A percentile compares a stretch with the other conserved stretches of the same genome.
Evolutionary conservation across 2,888 invertebrate species (phyloP).

Genomic region (Oligia fasciuncula): DNA sequence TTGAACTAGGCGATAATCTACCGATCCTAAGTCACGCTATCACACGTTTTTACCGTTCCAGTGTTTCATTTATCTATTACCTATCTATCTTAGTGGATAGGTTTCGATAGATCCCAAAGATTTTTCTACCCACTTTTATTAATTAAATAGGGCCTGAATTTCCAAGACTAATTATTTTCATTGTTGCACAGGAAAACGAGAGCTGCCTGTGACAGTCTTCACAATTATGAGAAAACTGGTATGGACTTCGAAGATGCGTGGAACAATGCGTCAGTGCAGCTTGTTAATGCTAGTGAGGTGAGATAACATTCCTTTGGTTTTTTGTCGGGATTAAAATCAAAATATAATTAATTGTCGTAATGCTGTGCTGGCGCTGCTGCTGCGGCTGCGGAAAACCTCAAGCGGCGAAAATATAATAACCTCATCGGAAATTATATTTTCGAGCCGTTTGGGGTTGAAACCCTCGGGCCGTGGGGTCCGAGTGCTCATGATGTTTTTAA

Average conservation of each 20-base stretch:
- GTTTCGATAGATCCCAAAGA: background rate
- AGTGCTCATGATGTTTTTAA: too few species aligned
- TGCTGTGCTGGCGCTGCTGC: too few species aligned
- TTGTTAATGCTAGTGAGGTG: constrained; percentile 95
- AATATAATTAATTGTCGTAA: too few species aligned
- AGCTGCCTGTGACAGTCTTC: constrained; percentile 76
- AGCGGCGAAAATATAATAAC: too few species aligned
- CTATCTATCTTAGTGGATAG: background rate
- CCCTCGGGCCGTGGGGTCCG: too few species aligned
- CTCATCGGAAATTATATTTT: too few species aligned
- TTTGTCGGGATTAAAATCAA: background rate
- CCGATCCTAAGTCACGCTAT: background rate
- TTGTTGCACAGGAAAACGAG: constrained; percentile 72
- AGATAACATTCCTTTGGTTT: constrained; percentile 35
- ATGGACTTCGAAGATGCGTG: constrained; percentile 94
- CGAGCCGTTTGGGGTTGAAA: too few species aligned
- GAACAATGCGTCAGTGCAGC: constrained; percentile 95
- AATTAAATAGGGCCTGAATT: background rate
- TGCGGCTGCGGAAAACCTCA: too few species aligned
- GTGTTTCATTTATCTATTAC: too few species aligned
- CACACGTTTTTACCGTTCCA: background rate
- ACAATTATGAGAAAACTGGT: constrained; percentile 91
- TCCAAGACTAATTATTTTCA: background rate
- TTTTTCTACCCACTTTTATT: background rate
- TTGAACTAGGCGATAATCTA: too few species aligned